Evolutionary conservation across 1,140 invertebrate genomes (phyloP).

Genomic region (Phymastichus coffea): DNA sequence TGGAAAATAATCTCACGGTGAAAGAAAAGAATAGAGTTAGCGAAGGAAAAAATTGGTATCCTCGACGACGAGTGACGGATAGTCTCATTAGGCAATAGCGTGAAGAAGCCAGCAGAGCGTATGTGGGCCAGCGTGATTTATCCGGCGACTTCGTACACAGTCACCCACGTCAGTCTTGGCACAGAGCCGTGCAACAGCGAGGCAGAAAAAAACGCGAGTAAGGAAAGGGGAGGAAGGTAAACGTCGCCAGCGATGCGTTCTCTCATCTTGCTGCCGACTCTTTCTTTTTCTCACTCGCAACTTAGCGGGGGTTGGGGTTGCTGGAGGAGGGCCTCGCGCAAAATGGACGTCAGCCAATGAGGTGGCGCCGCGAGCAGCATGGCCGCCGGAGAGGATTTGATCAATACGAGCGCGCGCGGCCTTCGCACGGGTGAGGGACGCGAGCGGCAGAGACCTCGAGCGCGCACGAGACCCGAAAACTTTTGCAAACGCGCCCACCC

Average conservation of each 20-base stretch:
- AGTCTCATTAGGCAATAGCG: not conserved
- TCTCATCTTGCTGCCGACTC: not conserved
- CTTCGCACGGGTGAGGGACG: conserved; percentile 38
- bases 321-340: conserved; percentile 40
- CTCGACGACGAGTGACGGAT: too few relatives aligned
- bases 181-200: not conserved
- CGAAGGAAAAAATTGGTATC: too few relatives aligned
- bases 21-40: too few relatives aligned
- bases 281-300: not conserved
- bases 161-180: not conserved
- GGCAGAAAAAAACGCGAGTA: conserved; percentile 26
- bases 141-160: not conserved
- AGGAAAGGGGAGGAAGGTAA: too few relatives aligned
- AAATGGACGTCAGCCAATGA: conserved; percentile 55
- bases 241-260: too few relatives aligned
- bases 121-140: conserved; percentile 18
- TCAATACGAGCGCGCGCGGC: conserved; percentile 45
- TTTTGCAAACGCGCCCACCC: not conserved
- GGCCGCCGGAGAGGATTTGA: conserved; percentile 53
- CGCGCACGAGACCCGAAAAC: not conserved
- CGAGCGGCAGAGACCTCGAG: conserved; percentile 27
- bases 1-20: too few relatives aligned
- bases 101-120: not conserved
- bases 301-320: conserved; percentile 13
- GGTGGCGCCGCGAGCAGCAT: conserved; percentile 46